These are phyloP conservation scores for Agrotis ipsilon DNA, from an alignment of 2,888 invertebrate species.

Conservation along the genomic window DNA sequence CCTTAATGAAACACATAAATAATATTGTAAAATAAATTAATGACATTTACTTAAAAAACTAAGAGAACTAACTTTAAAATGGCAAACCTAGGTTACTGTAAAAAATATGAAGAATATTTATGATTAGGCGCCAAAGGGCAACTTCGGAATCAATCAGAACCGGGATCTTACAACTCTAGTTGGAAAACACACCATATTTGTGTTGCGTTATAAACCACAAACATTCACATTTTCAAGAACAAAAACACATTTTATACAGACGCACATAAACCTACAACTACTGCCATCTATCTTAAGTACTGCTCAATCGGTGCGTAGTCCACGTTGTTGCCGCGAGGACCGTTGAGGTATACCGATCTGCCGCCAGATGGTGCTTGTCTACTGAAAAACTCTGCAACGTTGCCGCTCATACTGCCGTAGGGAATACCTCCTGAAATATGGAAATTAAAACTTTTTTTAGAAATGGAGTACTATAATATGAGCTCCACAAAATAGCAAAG, in stretches of 20 bases:
- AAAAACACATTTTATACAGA: constrained; percentile 4
- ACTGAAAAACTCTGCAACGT: constrained; percentile 88
- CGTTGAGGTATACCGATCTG: constrained; percentile 63
- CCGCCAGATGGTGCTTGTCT: constrained; percentile 77
- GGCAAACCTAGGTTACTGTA: background rate
- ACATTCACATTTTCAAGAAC: background rate
- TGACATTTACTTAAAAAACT: constrained; percentile 35
- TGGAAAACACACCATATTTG: too few relatives aligned
- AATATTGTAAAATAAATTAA: constrained; percentile 42
- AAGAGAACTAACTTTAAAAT: background rate
- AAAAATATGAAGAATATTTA: background rate
- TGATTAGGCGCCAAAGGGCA: background rate
- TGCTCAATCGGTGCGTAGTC: constrained; percentile 82
- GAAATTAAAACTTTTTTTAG: background rate
- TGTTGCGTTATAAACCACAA: too few relatives aligned
- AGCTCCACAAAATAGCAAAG: too few relatives aligned
- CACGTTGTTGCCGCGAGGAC: constrained; percentile 61
- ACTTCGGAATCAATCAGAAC: background rate
- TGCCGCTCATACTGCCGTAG: constrained; percentile 92
- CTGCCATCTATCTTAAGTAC: constrained; percentile 79
- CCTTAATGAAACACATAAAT: constrained; percentile 10
- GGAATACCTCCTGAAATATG: constrained; percentile 91
- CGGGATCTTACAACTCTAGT: background rate
- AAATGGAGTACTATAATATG: background rate
- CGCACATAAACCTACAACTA: constrained; percentile 37